Evolutionary conservation across 2,888 invertebrate genomes (phyloP), one percentile per base, ranked within the genome.

Genomic region (Nasonia oneida): DNA sequence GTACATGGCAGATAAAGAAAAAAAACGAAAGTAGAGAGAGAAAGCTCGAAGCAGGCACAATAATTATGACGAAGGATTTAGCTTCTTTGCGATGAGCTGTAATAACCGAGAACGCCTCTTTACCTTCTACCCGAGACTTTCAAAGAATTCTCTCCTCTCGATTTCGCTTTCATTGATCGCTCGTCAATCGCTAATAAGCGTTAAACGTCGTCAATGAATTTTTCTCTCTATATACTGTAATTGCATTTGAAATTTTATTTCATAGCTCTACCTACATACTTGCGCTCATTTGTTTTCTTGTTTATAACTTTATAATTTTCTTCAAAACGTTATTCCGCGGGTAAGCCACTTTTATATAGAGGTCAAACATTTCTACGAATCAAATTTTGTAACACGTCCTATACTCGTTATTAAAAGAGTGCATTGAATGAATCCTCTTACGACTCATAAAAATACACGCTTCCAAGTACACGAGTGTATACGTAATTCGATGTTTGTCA

Each of bases 341-440:
- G 29, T 29, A 10, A 42, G 42, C 10, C 6, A 42, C 10, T 42
- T 3, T 37, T 42, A 42, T 42, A 0, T 42, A 42, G 10, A 5
- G 8, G 1, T 1, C 4, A 0, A 42, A 42, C 10, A 42, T 42
- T 42, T 42, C 42, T 42, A 42, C 42, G 42, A 42, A 42, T 42
- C 10, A 6, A 42, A 10, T 42, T 42, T 42, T 75, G 53, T 75
- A 37, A 73, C 37, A 29, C 81, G 73, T 74, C 78, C 33, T 39
- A 70, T 23, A 78, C 71, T 70, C 39, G 77, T 81, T 71, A 77
- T 47, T 47, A 47, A 47, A 47, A 47, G 47, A 73, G 77, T 64
- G 81, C 57, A 76, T 64, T 79, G 79, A 83, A 80, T 74, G 83
- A 86, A 86, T 86, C 86, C 83, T 75, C 86, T 86, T 86, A 84